phyloP scores from a whole-genome alignment of 2,797 vertebrate species.

The Odontamblyopus lacepedii region DNA sequence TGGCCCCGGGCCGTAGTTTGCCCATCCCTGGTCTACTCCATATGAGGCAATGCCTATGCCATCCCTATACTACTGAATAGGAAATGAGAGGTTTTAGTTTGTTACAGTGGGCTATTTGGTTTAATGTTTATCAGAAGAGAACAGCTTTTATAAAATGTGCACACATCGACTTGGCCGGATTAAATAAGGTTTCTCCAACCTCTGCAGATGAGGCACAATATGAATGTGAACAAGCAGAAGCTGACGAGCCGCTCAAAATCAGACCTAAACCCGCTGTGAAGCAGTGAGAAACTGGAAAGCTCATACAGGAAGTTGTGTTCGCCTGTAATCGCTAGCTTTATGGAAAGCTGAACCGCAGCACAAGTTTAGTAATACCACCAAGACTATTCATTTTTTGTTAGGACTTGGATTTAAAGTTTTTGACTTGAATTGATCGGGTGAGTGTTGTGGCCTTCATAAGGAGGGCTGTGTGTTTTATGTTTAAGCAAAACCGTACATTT shows the following conservation, averaged over 20 bases:
- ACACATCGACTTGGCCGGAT: not conserved
- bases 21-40: no score
- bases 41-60: not conserved
- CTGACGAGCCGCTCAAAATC: not conserved
- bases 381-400: not conserved
- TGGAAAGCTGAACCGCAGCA: slow-evolving; percentile 18
- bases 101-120: not conserved
- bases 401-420: not conserved
- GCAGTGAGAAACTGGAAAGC: slow-evolving; percentile 33
- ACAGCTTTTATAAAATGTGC: not conserved
- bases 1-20: no score
- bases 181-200: not conserved
- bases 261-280: not conserved
- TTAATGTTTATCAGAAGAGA: not conserved
- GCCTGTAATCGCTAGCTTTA: not conserved
- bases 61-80: not conserved
- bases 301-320: slow-evolving; percentile 28
- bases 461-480: not conserved
- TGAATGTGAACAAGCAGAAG: not conserved
- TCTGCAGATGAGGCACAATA: not conserved
- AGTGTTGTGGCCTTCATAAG: slow-evolving; percentile 25
- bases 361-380: slow-evolving; percentile 23
- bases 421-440: slow-evolving; percentile 35
- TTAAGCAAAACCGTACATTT: not conserved
- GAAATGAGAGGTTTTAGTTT: not conserved